phyloP scores from a whole-genome alignment of 2,113 vertebrate genomes.

The Sebastes fasciatus region DNA sequence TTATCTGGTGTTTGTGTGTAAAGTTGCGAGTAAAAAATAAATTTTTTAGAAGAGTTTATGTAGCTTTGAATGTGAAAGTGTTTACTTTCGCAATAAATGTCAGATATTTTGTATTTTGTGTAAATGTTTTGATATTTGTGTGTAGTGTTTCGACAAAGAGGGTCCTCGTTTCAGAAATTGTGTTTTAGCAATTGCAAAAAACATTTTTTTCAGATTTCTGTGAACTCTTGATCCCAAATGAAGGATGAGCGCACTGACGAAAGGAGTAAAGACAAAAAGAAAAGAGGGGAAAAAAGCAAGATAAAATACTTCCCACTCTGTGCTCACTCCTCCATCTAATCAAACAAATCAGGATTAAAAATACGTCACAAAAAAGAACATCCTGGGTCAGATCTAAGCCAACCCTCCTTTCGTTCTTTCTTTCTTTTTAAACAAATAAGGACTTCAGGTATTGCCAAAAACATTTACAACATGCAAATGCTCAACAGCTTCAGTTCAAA shows the following conservation, averaged over 20 bases:
- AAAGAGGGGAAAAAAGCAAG: neutral
- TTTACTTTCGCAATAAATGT: too few species aligned
- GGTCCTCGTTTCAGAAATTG: too few species aligned
- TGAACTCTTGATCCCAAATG: conserved; percentile 55
- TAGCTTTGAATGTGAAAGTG: too few species aligned
- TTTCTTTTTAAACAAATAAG: neutral
- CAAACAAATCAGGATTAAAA: conserved; percentile 70
- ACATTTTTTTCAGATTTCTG: neutral
- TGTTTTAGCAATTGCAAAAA: too few species aligned
- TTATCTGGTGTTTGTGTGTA: too few species aligned
- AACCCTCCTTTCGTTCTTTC: neutral
- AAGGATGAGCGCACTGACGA: conserved; percentile 5
- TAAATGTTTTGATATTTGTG: too few species aligned
- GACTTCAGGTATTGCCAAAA: neutral
- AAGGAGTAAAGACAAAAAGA: neutral
- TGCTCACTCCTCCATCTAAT: conserved; percentile 52
- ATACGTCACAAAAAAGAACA: conserved; percentile 34
- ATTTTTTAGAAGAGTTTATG: too few species aligned
- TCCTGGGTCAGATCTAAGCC: conserved; percentile 50
- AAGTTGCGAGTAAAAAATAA: too few species aligned
- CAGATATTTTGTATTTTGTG: too few species aligned
- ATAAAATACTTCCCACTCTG: conserved; percentile 57
- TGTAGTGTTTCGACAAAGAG: too few species aligned
- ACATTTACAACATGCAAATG: neutral
- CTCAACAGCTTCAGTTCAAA: conserved; percentile 19